Evolutionary conservation across 2,888 invertebrate species (phyloP).

Genomic region (Sinelater perroti): DNA sequence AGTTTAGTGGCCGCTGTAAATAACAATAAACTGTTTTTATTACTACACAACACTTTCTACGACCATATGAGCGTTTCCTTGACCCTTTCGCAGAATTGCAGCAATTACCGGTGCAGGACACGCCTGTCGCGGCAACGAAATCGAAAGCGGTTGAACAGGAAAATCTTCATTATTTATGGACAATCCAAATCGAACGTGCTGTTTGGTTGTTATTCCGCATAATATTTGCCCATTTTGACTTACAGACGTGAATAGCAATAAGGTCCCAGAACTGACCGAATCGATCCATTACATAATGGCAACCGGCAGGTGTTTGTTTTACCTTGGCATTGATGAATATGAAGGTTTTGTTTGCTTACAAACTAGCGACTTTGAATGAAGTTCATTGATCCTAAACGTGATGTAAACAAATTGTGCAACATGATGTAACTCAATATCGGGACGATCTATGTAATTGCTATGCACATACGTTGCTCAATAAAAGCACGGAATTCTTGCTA

Average conservation of each 20-base stretch:
- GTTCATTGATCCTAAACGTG: constrained; percentile 5
- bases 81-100: not conserved
- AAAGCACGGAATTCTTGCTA: too few species aligned
- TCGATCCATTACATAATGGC: not conserved
- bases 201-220: too few species aligned
- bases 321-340: constrained; percentile 9
- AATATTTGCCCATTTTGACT: too few species aligned
- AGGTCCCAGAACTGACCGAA: too few species aligned
- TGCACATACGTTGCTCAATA: too few species aligned
- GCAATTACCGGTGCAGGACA: not conserved
- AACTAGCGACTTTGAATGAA: constrained; percentile 1
- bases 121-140: constrained; percentile 3
- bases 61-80: not conserved
- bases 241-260: not conserved
- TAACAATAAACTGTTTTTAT: not conserved
- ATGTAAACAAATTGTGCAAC: constrained; percentile 1
- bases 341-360: not conserved
- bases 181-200: too few species aligned
- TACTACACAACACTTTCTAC: not conserved
- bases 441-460: too few species aligned
- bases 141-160: constrained; percentile 4
- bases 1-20: too few species aligned
- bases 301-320: constrained; percentile 7
- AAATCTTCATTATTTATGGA: not conserved
- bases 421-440: too few species aligned